These are phyloP conservation scores for Zygothrica quintamaculata DNA, from an alignment of 2,888 invertebrate species.

Conservation along the genomic window DNA sequence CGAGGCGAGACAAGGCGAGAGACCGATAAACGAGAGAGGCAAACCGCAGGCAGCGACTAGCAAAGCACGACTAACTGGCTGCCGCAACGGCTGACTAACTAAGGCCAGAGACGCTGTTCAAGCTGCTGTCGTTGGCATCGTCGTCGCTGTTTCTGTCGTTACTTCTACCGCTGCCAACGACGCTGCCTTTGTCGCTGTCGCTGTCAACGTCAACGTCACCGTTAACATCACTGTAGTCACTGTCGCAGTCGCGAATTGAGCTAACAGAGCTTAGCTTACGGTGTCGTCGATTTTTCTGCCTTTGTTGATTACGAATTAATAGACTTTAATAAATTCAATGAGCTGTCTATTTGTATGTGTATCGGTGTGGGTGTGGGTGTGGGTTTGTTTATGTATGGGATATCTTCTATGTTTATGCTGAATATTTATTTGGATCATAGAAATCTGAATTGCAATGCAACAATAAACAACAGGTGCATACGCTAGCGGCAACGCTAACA, in stretches of 20 bases:
- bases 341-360: no score
- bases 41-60: constrained; percentile 72
- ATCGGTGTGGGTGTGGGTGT: constrained; percentile 30
- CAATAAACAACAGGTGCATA: constrained; percentile 62
- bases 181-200: constrained; percentile 14
- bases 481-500: constrained; percentile 36
- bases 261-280: constrained; percentile 35
- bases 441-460: constrained; percentile 48
- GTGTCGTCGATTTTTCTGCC: constrained; percentile 26
- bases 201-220: constrained; percentile 16
- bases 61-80: constrained; percentile 76
- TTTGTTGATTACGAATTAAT: constrained; percentile 64
- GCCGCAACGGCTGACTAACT: constrained; percentile 71
- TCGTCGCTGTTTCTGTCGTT: not conserved
- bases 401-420: constrained; percentile 30
- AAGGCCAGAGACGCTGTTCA: constrained; percentile 52
- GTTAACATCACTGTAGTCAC: constrained; percentile 5
- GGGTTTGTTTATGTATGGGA: constrained; percentile 16
- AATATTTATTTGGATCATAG: constrained; percentile 29
- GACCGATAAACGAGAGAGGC: constrained; percentile 42
- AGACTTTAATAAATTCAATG: constrained; percentile 60
- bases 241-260: constrained; percentile 38
- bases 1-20: constrained; percentile 27
- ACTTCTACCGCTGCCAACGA: constrained; percentile 9
- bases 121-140: constrained; percentile 28